Evolutionary conservation across 2,797 vertebrate species (phyloP).

Genomic region (Typhlichthys subterraneus): DNA sequence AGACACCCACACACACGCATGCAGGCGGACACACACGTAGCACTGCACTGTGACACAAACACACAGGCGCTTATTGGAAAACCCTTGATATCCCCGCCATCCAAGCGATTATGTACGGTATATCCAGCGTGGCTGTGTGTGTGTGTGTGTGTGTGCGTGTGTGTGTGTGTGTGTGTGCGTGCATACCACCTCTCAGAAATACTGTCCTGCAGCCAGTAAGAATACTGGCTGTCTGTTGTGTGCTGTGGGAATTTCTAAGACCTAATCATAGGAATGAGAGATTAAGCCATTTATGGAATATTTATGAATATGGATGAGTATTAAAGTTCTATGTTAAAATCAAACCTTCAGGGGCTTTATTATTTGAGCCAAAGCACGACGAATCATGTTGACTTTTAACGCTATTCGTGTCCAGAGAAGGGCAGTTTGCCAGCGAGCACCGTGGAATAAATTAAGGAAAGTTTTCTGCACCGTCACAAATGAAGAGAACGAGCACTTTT

Average conservation of each 20-base stretch:
- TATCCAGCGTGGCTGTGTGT: slow-evolving; percentile 3
- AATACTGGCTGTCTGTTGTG: slow-evolving; percentile 46
- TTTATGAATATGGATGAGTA: slow-evolving; percentile 78
- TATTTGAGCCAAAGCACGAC: slow-evolving; percentile 64
- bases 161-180: slow-evolving; percentile 12
- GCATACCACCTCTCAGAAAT: slow-evolving; percentile 38
- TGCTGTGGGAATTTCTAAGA: slow-evolving; percentile 64
- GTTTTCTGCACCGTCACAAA: slow-evolving; percentile 41
- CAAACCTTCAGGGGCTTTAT: slow-evolving; percentile 67
- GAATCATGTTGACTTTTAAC: slow-evolving; percentile 72
- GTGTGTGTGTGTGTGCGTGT: slow-evolving; percentile 1
- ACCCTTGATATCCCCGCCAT: slow-evolving; percentile 19
- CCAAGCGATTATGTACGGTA: slow-evolving; percentile 27
- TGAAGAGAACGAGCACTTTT: slow-evolving; percentile 38
- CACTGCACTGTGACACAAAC: not conserved
- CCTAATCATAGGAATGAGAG: slow-evolving; percentile 71
- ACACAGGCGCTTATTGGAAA: not conserved
- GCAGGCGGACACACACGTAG: not conserved
- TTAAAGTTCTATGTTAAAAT: slow-evolving; percentile 69
- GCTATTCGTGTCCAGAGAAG: slow-evolving; percentile 65
- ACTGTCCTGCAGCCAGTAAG: slow-evolving; percentile 62
- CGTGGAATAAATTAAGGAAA: slow-evolving; percentile 62
- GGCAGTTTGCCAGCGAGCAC: slow-evolving; percentile 63
- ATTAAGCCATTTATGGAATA: slow-evolving; percentile 71
- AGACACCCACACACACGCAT: not conserved